Evolutionary conservation across 2,113 vertebrate genomes (phyloP).

Genomic region (Otolemur garnettii): DNA sequence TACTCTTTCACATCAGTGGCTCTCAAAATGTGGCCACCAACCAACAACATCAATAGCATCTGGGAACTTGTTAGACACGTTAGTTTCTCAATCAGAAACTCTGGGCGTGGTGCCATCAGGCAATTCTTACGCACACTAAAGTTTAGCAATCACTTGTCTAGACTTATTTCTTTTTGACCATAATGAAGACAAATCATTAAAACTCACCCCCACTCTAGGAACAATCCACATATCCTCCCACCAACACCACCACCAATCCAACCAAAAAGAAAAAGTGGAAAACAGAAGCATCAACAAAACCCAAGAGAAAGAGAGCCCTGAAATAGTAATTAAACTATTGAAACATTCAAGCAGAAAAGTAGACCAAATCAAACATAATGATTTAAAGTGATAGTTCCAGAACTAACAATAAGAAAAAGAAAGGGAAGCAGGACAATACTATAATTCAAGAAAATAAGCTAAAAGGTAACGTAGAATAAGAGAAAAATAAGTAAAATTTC

Average conservation of each 20-base stretch:
- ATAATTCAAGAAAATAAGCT: slow-evolving; percentile 35
- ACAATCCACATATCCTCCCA: too few species aligned
- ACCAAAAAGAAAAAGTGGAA: not conserved
- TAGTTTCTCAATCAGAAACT: not conserved
- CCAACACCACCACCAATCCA: not conserved
- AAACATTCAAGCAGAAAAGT: not conserved
- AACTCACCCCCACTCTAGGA: not conserved
- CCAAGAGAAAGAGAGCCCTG: not conserved
- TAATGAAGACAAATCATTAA: slow-evolving; percentile 21
- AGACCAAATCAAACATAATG: not conserved
- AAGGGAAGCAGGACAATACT: not conserved
- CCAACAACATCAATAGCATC: not conserved
- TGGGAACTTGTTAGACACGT: not conserved
- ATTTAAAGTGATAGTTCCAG: not conserved
- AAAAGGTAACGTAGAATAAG: not conserved
- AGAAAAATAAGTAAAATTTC: not conserved
- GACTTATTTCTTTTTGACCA: not conserved
- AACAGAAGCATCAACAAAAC: not conserved
- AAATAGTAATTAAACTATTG: not conserved
- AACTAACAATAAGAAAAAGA: not conserved
- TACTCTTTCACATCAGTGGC: not conserved
- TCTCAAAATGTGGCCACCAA: not conserved
- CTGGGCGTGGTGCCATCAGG: not conserved
- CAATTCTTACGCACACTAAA: not conserved
- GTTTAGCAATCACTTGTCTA: not conserved